Evolutionary conservation across 2,797 vertebrate genomes (phyloP).

Genomic region (Natrix natrix): DNA sequence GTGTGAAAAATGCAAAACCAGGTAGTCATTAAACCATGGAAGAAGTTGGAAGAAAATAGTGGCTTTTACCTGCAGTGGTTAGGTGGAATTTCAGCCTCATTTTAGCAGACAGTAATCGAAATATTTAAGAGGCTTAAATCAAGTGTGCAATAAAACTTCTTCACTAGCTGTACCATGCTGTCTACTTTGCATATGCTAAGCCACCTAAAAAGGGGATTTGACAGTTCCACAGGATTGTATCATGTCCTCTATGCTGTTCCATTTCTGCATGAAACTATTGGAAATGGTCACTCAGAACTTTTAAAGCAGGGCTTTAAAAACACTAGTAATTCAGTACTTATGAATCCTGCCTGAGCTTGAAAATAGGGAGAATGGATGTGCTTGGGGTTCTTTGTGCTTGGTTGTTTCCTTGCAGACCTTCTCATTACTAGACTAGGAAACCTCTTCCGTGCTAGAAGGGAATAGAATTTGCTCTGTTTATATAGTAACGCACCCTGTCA

Average conservation of each 20-base stretch:
- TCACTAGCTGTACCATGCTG: neutral
- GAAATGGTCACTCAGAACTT: neutral
- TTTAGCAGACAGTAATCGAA: neutral
- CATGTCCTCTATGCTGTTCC: neutral
- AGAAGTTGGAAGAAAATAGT: neutral
- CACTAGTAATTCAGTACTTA: neutral
- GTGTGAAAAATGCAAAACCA: neutral
- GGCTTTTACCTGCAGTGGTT: neutral
- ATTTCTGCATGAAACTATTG: neutral
- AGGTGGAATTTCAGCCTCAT: neutral
- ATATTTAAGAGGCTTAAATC: neutral
- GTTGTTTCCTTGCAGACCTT: too few relatives aligned
- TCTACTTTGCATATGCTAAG: neutral
- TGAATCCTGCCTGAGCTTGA: neutral
- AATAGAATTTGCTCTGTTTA: too few relatives aligned
- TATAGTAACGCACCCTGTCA: too few relatives aligned
- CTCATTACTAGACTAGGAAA: too few relatives aligned
- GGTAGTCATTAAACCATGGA: neutral
- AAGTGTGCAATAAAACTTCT: neutral
- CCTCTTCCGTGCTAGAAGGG: too few relatives aligned
- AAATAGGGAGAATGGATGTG: neutral
- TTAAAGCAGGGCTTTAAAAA: neutral
- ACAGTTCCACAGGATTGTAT: neutral
- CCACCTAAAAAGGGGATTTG: neutral
- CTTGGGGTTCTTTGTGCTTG: too few relatives aligned